phyloP scores from a whole-genome alignment of 2,113 vertebrate genomes.

The Chlamydotis undulata region DNA sequence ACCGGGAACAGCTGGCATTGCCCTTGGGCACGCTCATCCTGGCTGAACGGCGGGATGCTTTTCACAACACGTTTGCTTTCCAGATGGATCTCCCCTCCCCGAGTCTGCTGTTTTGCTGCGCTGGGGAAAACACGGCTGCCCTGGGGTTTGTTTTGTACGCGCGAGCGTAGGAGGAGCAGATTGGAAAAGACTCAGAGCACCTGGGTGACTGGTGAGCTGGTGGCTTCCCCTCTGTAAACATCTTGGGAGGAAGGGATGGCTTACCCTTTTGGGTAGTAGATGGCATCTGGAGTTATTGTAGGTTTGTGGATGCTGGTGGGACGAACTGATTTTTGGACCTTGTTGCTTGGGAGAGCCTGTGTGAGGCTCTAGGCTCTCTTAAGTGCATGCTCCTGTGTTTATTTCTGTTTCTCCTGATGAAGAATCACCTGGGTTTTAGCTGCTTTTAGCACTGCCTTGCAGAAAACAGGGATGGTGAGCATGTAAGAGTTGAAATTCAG shows the following conservation, averaged over 20 bases:
- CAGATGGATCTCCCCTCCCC: not conserved
- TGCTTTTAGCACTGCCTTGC: not conserved
- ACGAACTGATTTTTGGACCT: not conserved
- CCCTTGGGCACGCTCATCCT: not conserved
- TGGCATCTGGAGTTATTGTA: not conserved
- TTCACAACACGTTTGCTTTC: not conserved
- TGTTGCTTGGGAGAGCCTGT: not conserved
- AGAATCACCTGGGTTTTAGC: not conserved
- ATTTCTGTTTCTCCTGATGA: not conserved
- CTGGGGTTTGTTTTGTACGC: not conserved
- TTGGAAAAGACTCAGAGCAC: not conserved
- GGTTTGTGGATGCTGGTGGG: not conserved
- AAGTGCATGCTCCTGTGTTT: not conserved
- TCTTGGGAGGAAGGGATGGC: not conserved
- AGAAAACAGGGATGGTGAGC: not conserved
- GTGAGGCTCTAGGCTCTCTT: not conserved
- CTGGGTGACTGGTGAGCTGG: not conserved
- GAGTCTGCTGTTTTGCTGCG: not conserved
- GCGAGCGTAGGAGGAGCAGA: not conserved
- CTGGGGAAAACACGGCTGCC: conserved; percentile 5
- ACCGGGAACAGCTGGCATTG: rapidly evolving
- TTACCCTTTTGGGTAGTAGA: not conserved
- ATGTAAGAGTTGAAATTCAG: not conserved
- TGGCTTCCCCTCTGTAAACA: not conserved
- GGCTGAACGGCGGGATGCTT: not conserved